Evolutionary conservation across 2,888 invertebrate genomes (phyloP).

Genomic region (Chymomyza caudatula): DNA sequence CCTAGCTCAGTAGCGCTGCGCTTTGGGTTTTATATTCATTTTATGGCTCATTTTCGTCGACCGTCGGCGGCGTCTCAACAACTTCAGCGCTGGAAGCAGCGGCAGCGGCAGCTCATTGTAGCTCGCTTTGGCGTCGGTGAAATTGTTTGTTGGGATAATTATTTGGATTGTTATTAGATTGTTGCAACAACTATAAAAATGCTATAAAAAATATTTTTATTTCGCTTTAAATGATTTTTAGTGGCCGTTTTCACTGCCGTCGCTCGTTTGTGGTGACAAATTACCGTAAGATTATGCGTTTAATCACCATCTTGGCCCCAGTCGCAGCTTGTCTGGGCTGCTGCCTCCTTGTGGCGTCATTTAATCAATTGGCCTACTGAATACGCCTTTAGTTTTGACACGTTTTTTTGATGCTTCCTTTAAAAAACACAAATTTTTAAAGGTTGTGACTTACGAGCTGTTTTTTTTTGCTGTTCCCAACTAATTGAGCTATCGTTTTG

Average conservation of each 20-base stretch:
- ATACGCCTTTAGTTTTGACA: neutral
- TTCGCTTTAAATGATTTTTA: constrained; percentile 71
- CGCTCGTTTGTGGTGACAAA: constrained; percentile 66
- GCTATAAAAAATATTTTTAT: constrained; percentile 72
- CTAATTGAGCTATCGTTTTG: too few species aligned
- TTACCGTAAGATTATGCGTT: constrained; percentile 64
- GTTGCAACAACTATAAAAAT: constrained; percentile 75
- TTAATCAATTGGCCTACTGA: neutral
- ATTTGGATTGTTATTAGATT: constrained; percentile 76
- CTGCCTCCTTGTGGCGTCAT: neutral
- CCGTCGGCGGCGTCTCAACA: constrained; percentile 40
- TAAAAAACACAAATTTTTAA: too few species aligned
- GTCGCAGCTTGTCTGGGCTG: neutral
- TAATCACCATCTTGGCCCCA: constrained; percentile 55
- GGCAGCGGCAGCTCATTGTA: constrained; percentile 19
- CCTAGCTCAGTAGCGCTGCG: constrained; percentile 64
- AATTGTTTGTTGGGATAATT: constrained; percentile 74
- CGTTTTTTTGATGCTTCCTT: neutral
- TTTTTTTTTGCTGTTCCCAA: too few species aligned
- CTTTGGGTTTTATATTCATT: constrained; percentile 62
- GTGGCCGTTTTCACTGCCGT: constrained; percentile 41
- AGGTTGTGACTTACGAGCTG: too few species aligned
- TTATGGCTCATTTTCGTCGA: constrained; percentile 65
- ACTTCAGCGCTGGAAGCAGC: constrained; percentile 16
- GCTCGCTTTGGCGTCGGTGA: constrained; percentile 53